phyloP scores from a whole-genome alignment of 2,113 vertebrate species.

The Alethe castanea region DNA sequence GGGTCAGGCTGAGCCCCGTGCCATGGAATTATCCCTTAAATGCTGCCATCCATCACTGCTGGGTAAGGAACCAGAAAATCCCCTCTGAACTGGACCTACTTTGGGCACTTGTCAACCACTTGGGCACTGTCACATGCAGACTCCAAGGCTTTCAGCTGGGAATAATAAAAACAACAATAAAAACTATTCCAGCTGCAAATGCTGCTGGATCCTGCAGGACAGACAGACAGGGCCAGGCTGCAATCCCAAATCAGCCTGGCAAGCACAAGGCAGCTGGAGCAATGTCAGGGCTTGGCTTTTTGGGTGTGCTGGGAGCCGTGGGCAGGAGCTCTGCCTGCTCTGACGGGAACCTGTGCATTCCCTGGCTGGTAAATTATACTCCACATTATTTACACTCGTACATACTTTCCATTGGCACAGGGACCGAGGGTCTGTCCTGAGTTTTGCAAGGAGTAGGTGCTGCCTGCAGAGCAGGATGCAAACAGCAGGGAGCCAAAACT shows the following conservation, averaged over 20 bases:
- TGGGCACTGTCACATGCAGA: background rate
- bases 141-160: background rate
- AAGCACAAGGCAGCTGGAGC: background rate
- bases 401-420: background rate
- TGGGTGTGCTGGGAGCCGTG: background rate
- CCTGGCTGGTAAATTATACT: background rate
- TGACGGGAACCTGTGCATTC: background rate
- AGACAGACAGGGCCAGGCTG: background rate
- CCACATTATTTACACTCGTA: no score
- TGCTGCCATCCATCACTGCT: background rate
- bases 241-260: background rate
- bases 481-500: background rate
- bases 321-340: background rate
- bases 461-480: background rate
- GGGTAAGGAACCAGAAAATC: background rate
- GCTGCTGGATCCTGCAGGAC: background rate
- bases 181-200: background rate
- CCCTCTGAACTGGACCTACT: background rate
- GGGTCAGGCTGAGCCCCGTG: background rate
- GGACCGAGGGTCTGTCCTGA: background rate
- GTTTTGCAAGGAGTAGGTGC: background rate
- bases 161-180: background rate
- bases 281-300: background rate
- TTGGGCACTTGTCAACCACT: background rate
- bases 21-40: background rate